These are phyloP conservation scores for Paramisgurnus dabryanus DNA, from an alignment of 2,113 vertebrate species.

Conservation along the genomic window DNA sequence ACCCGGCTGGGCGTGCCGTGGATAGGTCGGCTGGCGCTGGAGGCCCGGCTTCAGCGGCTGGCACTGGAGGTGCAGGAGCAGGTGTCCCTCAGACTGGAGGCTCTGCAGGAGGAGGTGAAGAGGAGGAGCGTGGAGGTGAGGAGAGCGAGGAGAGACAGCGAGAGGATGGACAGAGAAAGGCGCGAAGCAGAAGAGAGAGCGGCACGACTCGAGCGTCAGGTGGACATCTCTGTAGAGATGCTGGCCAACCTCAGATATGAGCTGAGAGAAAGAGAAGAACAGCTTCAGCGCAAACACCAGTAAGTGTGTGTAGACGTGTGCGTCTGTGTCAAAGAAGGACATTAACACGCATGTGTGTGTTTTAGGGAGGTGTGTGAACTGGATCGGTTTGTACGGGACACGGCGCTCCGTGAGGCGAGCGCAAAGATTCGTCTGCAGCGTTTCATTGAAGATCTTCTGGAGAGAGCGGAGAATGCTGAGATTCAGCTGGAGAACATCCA, in stretches of 20 bases:
- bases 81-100: slow-evolving; percentile 57
- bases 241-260: slow-evolving; percentile 61
- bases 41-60: slow-evolving; percentile 57
- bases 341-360: slow-evolving; percentile 1
- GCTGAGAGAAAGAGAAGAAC: slow-evolving; percentile 61
- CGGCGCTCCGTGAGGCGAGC: slow-evolving; percentile 82
- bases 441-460: slow-evolving; percentile 92
- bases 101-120: slow-evolving; percentile 62
- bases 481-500: slow-evolving; percentile 78
- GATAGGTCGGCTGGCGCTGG: slow-evolving; percentile 41
- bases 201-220: slow-evolving; percentile 63
- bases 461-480: slow-evolving; percentile 86
- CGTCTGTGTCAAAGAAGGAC: neutral
- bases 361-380: slow-evolving; percentile 88
- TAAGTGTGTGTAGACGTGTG: slow-evolving; percentile 52
- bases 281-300: slow-evolving; percentile 65
- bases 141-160: slow-evolving; percentile 44
- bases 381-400: slow-evolving; percentile 88
- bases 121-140: slow-evolving; percentile 64
- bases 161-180: slow-evolving; percentile 64
- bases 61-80: slow-evolving; percentile 66
- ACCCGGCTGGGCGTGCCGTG: slow-evolving; percentile 38
- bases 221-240: slow-evolving; percentile 68
- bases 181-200: slow-evolving; percentile 65
- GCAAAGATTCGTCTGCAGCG: slow-evolving; percentile 89